Conservation (phyloP, 2,888 invertebrate genomes). For the Tryphoninae sp. region DNA sequence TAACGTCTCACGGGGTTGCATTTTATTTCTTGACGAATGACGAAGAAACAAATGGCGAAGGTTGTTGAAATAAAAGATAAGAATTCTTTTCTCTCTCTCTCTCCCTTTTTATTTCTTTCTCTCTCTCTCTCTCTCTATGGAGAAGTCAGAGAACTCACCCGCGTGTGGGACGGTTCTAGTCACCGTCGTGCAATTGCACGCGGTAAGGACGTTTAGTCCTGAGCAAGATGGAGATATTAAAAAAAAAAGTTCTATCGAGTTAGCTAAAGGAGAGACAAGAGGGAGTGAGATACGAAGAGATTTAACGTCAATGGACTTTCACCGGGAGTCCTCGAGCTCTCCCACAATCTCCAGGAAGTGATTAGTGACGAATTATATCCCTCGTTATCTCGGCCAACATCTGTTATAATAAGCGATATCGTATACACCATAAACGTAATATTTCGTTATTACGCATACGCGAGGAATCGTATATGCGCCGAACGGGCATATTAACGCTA, state of each 20-base stretch:
- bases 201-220: slow-evolving; percentile 67
- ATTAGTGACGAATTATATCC: slow-evolving; percentile 74
- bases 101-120: not conserved
- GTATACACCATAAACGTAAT: slow-evolving; percentile 46
- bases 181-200: slow-evolving; percentile 52
- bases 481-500: slow-evolving; percentile 5
- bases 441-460: slow-evolving; percentile 57
- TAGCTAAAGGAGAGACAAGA: slow-evolving; percentile 34
- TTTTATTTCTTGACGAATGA: slow-evolving; percentile 53
- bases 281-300: slow-evolving; percentile 43
- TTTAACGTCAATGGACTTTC: slow-evolving; percentile 74
- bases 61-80: slow-evolving; percentile 5
- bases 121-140: not conserved
- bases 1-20: slow-evolving; percentile 8
- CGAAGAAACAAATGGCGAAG: slow-evolving; percentile 40
- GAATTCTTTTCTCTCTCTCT: not conserved
- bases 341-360: slow-evolving; percentile 71
- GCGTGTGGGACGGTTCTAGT: slow-evolving; percentile 63
- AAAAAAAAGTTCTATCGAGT: slow-evolving; percentile 7
- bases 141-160: slow-evolving; percentile 29
- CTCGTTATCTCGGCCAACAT: slow-evolving; percentile 68
- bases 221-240: slow-evolving; percentile 50
- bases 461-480: slow-evolving; percentile 11
- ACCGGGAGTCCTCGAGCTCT: slow-evolving; percentile 67
- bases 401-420: slow-evolving; percentile 61